Conservation (phyloP, 2,797 vertebrate genomes). For the Enteromius argenteus region DNA sequence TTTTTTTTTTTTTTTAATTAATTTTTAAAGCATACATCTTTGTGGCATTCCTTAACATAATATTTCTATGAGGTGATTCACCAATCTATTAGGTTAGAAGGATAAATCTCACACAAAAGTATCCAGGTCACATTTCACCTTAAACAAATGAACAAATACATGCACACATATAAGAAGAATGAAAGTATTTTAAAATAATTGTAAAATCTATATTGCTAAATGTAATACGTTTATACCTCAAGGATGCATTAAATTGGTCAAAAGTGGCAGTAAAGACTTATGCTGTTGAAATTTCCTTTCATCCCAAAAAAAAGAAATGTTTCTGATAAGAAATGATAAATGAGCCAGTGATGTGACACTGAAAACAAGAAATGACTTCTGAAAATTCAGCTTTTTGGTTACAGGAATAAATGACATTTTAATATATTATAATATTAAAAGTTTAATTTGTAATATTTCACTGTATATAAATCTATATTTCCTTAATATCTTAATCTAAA, state of each 20-base stretch:
- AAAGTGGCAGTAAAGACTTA: not conserved
- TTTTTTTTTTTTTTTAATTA: not conserved
- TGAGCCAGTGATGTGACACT: not conserved
- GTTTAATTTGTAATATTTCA: not conserved
- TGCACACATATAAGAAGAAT: not conserved
- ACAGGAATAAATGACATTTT: not conserved
- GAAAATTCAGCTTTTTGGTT: not conserved
- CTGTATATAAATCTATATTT: too few species aligned
- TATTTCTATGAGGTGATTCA: not conserved
- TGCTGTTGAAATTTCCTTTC: not conserved
- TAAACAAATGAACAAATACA: not conserved
- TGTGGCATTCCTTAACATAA: not conserved
- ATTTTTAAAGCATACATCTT: not conserved
- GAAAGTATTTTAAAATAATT: not conserved
- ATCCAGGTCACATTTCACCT: not conserved
- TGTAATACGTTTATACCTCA: too few species aligned
- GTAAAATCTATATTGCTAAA: not conserved
- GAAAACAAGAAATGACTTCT: not conserved
- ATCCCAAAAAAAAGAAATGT: not conserved
- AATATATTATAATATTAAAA: not conserved
- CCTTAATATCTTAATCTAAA: too few species aligned
- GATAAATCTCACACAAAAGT: not conserved
- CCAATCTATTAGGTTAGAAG: not conserved
- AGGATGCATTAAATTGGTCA: not conserved
- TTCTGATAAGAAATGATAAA: not conserved